Base-by-base conservation (phyloP, 1,140 invertebrate species). In the Hyles euphorbiae region DNA sequence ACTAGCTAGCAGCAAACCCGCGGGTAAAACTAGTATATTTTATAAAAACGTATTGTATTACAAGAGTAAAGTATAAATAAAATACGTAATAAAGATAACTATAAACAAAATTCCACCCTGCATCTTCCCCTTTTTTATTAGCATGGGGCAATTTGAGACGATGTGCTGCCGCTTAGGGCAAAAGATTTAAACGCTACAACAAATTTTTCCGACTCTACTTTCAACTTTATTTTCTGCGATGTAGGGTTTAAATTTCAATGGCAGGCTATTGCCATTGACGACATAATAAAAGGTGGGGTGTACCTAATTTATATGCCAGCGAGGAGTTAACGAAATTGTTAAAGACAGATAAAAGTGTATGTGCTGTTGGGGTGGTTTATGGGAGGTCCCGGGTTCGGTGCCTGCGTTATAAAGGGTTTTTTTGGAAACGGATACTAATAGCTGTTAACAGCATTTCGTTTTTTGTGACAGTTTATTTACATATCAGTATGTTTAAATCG, bases 261-360 rank as follows among this genome's bases (percentile, higher is more conserved):
- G 8, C 36, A 40, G 8, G 8, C 4, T 40, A 40, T 5, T 40
- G 36, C 36, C 44, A 5, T 40, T 40, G 5, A 8, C 36, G 8
- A 40, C 36, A 40, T 40, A 40, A 40, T 40, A 40, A 40, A 40
- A 40, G 36, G 36, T 5, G 5, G 36, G 8, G 36, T 40, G 36
- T 40, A 40, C 36, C 74, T 83, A 80, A 86, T 88, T 86, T 88
- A 86, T 88, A 83, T 82, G 78, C 79, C 70, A 69, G 67, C 71
- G 76, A 85, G 77, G 78, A 80, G 79, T 83, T 81, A 81, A 84
- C 77, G 80, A 82, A 88, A 88, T 88, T 86, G 81, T 88, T 88
- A 83, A 86, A 84, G 81, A 81, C 76, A 83, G 82, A 85, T 87
- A 87, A 85, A 77, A 80, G 78, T 67, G 70, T 87, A 81, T 85